Base-by-base conservation (phyloP, 1,140 invertebrate species). In the Penaeus japonicus region DNA sequence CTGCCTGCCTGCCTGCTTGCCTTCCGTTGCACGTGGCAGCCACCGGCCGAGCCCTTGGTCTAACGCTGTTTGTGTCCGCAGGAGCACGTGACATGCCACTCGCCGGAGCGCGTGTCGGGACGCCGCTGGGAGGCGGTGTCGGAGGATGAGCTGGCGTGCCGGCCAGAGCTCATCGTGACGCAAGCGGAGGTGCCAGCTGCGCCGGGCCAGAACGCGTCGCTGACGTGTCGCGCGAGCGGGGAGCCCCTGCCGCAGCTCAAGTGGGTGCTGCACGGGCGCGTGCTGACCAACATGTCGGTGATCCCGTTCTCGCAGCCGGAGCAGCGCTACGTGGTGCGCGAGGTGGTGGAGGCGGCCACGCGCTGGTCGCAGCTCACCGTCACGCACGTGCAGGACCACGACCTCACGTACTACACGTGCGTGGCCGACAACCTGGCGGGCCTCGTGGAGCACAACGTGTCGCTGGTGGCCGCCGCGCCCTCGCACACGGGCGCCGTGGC, bases 391-490 rank as follows among this genome's bases (percentile, higher is more conserved):
- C 93, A 93, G 12, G 93, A 93, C 24, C 94, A 95, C 15, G 97
- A 99, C 92, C 95, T 95, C 91, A 98, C 97, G 0, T 95, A 96
- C 59, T 98, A 97, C 91, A 94, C 95, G 0, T 98, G 97, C 92
- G 94, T 95, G 24, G 96, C 96, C 10, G 94, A 93, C 22, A 98
- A 98, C 92, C 92, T 94, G 24, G 95, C 96, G 22, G 97, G 96
- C 1, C 93, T 94, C 27, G 95, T 95, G 10, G 94, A 94, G 47
- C 94, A 94, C 59, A 96, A 96, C 79, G 94, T 96, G 0, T 95
- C 94, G 53, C 94, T 97, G 18, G 94, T 95, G 54, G 93, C 96
- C 32, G 94, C 96, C 24, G 94, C 94, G 54, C 94, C 95, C 62
- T 94, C 94, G 1, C 94, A 94, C 0, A 92, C 95, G 0, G 95